These are phyloP conservation scores for Lordiphosa stackelbergi DNA, from an alignment of 1,140 invertebrate species.

Conservation along the genomic window DNA sequence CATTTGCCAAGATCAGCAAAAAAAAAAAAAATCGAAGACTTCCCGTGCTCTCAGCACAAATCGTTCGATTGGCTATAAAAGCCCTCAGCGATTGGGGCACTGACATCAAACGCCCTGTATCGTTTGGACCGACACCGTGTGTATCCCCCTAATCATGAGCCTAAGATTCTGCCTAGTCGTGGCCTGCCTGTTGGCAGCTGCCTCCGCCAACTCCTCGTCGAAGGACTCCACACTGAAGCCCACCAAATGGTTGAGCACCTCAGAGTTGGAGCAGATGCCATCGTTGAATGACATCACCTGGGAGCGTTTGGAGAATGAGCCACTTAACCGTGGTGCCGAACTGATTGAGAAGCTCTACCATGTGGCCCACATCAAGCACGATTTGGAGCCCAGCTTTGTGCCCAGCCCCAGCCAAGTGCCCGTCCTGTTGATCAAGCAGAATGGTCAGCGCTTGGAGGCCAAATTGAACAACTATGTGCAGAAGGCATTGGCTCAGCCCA, in stretches of 20 bases:
- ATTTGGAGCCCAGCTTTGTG: conserved; percentile 63
- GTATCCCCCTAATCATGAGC: conserved; percentile 39
- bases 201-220: conserved; percentile 26
- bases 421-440: conserved; percentile 60
- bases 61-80: conserved; percentile 39
- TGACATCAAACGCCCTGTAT: conserved; percentile 54
- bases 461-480: conserved; percentile 65
- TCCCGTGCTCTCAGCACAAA: conserved; percentile 30
- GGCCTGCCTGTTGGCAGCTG: conserved; percentile 51
- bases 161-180: conserved; percentile 56
- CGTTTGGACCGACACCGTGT: conserved; percentile 53
- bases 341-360: conserved; percentile 62
- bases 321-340: conserved; percentile 55
- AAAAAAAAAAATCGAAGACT: conserved; percentile 15
- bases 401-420: conserved; percentile 67
- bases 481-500: conserved; percentile 35
- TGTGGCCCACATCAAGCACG: conserved; percentile 52
- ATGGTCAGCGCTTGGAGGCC: conserved; percentile 53
- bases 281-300: conserved; percentile 62
- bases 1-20: conserved; percentile 40
- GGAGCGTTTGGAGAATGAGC: conserved; percentile 61
- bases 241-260: conserved; percentile 49
- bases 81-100: neutral
- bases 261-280: conserved; percentile 58
- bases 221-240: conserved; percentile 57